Evolutionary conservation across 2,888 invertebrate species (phyloP), one percentile per base, ranked within the genome.

Genomic region (Hymenopus coronatus): DNA sequence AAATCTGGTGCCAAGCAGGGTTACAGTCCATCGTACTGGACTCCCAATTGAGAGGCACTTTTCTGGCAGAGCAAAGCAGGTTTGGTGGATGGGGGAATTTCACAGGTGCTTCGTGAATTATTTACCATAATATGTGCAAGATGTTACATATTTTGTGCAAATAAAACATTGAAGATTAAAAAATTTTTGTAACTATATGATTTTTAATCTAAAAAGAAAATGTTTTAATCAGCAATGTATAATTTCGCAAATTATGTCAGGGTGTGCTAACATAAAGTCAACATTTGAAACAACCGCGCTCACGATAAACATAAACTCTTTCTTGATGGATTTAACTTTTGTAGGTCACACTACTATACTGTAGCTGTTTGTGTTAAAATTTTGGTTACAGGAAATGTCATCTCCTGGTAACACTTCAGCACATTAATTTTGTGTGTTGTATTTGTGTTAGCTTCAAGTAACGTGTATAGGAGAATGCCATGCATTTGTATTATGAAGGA

Each of bases 1-100:
- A 92, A 95, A 91, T 92, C 93, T 70, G 94, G 94, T 89, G 94
- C 94, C 92, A 96, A 96, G 93, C 95, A 95, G 90, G 93, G 93
- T 91, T 96, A 96, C 94, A 93, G 92, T 91, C 92, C 93, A 88
- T 93, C 92, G 90, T 93, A 93, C 90, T 94, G 93, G 93, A 91
- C 93, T 90, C 92, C 93, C 90, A 91, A 91, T 90, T 91, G 90
- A 91, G 87, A 82, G 30, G 30, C 54, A 33, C 82, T 40, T 82
- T 20, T 70, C 25, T 70, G 9, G 28, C 28, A 82, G 84, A 54
- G 70, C 83, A 82, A 82, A 86, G 83, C 83, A 87, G 87, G 89
- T 83, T 88, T 83, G 89, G 87, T 89, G 86, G 85, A 83, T 88
- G 86, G 86, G 86, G 88, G 87, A 87, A 85, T 40, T 88, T 88